These are phyloP conservation scores for Solea solea DNA, from an alignment of 2,113 vertebrate genomes.

Conservation along the genomic window DNA sequence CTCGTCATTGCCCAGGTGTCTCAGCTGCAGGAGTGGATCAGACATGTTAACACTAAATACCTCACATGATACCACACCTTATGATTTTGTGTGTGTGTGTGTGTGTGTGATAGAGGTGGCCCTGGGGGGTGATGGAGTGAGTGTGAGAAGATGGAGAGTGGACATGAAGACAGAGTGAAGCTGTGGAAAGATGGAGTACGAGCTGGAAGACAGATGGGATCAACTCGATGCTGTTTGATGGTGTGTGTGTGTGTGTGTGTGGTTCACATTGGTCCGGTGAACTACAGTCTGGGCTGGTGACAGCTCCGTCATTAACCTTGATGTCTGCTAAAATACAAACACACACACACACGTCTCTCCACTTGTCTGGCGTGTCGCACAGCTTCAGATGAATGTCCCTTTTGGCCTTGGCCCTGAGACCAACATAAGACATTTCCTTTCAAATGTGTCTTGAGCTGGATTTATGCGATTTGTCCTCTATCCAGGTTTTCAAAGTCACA, in stretches of 20 bases:
- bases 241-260: conserved; percentile 3
- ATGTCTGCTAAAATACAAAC: conserved; percentile 41
- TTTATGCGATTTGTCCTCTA: background rate
- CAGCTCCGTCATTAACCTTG: conserved; percentile 71
- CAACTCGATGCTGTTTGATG: conserved; percentile 25
- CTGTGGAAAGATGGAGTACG: conserved; percentile 59
- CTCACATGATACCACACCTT: too few species aligned
- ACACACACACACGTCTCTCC: conserved; percentile 2
- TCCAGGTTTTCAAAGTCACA: background rate
- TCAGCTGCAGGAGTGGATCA: conserved; percentile 80
- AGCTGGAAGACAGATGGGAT: conserved; percentile 63
- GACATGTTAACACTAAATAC: conserved; percentile 19
- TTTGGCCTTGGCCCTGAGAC: conserved; percentile 29
- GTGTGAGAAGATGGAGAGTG: conserved; percentile 61
- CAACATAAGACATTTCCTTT: conserved; percentile 19
- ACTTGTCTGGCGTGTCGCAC: conserved; percentile 27
- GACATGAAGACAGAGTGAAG: conserved; percentile 65
- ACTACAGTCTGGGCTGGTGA: conserved; percentile 35
- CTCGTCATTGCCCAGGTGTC: conserved; percentile 98
- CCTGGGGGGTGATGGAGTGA: conserved; percentile 71
- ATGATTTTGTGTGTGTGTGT: conserved; percentile 29
- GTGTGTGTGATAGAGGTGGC: conserved; percentile 45
- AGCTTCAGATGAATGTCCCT: conserved; percentile 9
- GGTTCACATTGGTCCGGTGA: conserved; percentile 24
- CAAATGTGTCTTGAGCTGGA: conserved; percentile 13